These are phyloP conservation scores for Argyrosomus japonicus DNA, from an alignment of 2,113 vertebrate genomes.

Conservation along the genomic window DNA sequence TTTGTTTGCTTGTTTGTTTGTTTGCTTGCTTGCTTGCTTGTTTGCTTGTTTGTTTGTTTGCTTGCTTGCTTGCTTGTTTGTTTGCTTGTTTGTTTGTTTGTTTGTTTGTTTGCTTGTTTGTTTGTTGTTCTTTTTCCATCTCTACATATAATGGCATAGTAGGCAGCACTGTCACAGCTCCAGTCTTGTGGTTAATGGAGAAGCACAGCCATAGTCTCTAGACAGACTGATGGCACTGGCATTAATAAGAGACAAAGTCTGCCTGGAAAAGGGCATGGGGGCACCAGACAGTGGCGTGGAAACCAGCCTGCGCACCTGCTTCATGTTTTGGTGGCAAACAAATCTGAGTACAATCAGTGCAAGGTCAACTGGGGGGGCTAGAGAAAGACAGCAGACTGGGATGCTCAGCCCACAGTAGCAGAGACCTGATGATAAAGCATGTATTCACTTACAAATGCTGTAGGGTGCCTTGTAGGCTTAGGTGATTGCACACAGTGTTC, in stretches of 20 bases:
- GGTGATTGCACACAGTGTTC: not conserved
- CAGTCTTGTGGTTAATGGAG: not conserved
- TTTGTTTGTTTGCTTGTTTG: too few relatives aligned
- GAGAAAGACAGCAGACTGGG: conserved; percentile 28
- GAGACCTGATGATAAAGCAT: not conserved
- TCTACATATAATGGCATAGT: not conserved
- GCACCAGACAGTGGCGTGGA: conserved; percentile 56
- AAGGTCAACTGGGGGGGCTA: conserved; percentile 43
- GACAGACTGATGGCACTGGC: conserved; percentile 25
- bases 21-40: too few relatives aligned
- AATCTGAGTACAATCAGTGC: conserved; percentile 47
- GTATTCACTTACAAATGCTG: not conserved
- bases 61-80: too few relatives aligned
- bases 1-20: too few relatives aligned
- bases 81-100: too few relatives aligned
- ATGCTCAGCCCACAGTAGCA: not conserved
- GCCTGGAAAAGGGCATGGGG: conserved; percentile 20
- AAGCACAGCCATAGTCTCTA: not conserved
- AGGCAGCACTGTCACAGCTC: not conserved
- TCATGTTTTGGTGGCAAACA: conserved; percentile 68
- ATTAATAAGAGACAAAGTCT: conserved; percentile 39
- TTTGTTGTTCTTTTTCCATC: not conserved
- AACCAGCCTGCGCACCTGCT: conserved; percentile 63
- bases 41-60: too few relatives aligned
- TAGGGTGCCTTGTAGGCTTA: not conserved